A percentile compares a stretch with the other conserved stretches of the same genome.
These are phyloP conservation scores for Hydrolagus colliei DNA, from an alignment of 2,797 vertebrate genomes.

Conservation along the genomic window DNA sequence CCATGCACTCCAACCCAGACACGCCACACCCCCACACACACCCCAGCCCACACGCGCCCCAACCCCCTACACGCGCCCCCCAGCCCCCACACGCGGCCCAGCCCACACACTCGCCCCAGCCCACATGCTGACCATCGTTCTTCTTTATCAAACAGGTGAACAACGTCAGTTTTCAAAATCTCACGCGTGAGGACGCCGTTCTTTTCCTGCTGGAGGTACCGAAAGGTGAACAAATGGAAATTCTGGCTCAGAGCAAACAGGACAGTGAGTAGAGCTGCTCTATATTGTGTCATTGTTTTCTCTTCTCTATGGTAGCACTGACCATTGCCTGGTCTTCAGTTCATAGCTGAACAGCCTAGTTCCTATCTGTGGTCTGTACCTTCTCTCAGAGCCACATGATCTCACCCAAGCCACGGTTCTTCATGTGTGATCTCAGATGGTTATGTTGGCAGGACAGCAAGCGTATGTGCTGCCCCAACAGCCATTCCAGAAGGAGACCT, in stretches of 20 bases:
- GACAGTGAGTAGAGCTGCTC: slow-evolving; percentile 71
- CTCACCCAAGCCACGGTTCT: background rate
- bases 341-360: background rate
- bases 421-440: background rate
- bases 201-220: slow-evolving; percentile 73
- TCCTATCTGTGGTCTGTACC: no score
- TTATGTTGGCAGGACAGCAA: no score
- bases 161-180: slow-evolving; percentile 66
- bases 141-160: slow-evolving; percentile 66
- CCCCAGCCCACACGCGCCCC: slow-evolving; percentile 39
- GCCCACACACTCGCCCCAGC: slow-evolving; percentile 50
- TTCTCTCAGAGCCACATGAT: background rate
- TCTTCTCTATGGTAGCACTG: background rate
- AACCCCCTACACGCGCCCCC: slow-evolving; percentile 53
- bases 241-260: slow-evolving; percentile 78
- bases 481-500: no score
- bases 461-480: no score
- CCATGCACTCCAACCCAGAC: slow-evolving; percentile 50
- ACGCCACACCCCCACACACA: slow-evolving; percentile 38
- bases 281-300: background rate
- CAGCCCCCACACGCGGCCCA: slow-evolving; percentile 49
- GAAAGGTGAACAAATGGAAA: slow-evolving; percentile 58
- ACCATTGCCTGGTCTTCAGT: background rate
- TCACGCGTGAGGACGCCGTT: slow-evolving; percentile 86
- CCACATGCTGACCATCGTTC: slow-evolving; percentile 39